Conservation (phyloP, 2,888 invertebrate species). For the Lysandra bellargus region DNA sequence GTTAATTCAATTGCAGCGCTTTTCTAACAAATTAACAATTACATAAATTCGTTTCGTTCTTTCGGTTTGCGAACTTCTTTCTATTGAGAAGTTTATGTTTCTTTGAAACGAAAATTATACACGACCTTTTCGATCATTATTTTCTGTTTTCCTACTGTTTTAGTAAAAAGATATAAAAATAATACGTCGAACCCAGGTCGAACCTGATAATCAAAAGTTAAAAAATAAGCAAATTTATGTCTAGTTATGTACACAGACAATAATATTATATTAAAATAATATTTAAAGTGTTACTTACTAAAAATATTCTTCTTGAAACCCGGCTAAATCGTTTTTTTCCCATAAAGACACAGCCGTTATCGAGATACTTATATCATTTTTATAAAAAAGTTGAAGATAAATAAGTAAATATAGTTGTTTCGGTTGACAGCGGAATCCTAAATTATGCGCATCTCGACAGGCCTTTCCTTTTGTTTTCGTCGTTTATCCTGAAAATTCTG, state of each 20-base stretch:
- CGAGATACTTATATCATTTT: no score
- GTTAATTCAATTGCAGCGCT: slow-evolving; percentile 13
- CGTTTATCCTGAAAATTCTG: not conserved
- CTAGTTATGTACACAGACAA: no score
- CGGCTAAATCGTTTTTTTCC: no score
- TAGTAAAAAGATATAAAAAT: no score
- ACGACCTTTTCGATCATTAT: not conserved
- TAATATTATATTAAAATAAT: no score
- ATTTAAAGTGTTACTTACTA: no score
- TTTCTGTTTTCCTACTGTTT: not conserved
- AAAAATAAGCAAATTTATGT: no score
- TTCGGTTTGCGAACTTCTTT: not conserved
- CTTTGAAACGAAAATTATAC: not conserved
- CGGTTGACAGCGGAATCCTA: not conserved
- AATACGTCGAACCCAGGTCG: no score
- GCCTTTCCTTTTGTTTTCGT: not conserved
- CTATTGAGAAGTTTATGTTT: not conserved
- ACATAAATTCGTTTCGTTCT: slow-evolving; percentile 9
- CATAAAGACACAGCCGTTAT: no score
- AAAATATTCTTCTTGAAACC: no score
- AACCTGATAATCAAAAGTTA: no score
- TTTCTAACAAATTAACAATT: slow-evolving; percentile 24
- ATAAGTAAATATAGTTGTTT: not conserved
- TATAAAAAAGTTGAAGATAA: not conserved
- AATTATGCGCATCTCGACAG: not conserved